Conservation (phyloP, 2,888 invertebrate species). For the Tenthredo notha region DNA sequence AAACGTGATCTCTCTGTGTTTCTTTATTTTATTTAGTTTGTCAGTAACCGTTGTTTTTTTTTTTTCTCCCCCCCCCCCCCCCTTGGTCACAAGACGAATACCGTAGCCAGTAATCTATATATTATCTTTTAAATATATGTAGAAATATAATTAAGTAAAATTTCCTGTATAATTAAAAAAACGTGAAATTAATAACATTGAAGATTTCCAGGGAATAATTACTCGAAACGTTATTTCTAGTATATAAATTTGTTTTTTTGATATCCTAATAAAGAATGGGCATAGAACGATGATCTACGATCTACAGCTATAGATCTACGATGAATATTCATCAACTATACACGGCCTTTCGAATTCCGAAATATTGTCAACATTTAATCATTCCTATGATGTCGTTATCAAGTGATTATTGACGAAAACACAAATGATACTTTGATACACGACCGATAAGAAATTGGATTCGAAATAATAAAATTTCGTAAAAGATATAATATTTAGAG, state of each 20-base stretch:
- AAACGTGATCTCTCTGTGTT: slow-evolving; percentile 34
- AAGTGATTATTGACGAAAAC: not conserved
- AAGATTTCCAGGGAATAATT: not conserved
- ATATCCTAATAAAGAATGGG: not conserved
- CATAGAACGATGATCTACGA: not conserved
- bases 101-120: slow-evolving; percentile 30
- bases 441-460: not conserved
- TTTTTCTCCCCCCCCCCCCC: too few relatives aligned
- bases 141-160: not conserved
- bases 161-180: not conserved
- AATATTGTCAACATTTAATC: not conserved
- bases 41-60: slow-evolving; percentile 9
- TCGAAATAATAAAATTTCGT: not conserved
- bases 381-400: not conserved
- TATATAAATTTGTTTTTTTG: not conserved
- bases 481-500: not conserved
- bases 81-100: slow-evolving; percentile 18
- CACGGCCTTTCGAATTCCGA: not conserved
- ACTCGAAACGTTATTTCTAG: not conserved
- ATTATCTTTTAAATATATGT: not conserved
- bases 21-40: not conserved
- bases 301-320: not conserved
- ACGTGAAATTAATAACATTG: not conserved
- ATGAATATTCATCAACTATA: not conserved
- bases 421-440: not conserved